These are phyloP conservation scores for Hipparchia sbordonii DNA, from an alignment of 2,888 invertebrate genomes.

Conservation along the genomic window DNA sequence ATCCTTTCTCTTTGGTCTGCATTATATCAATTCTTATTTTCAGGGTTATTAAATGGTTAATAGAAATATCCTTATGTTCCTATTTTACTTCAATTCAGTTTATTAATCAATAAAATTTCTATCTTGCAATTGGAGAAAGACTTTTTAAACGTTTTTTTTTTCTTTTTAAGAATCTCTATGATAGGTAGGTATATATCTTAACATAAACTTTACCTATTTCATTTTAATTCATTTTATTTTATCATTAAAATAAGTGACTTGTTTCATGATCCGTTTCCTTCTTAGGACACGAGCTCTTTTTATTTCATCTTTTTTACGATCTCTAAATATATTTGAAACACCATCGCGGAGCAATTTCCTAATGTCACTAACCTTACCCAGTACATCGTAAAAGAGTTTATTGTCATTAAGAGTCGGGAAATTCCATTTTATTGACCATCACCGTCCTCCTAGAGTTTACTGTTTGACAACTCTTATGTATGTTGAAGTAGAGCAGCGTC, in stretches of 20 bases:
- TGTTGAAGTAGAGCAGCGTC: not conserved
- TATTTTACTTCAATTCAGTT: too few species aligned
- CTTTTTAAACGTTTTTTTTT: too few species aligned
- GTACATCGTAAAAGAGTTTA: conserved; percentile 65
- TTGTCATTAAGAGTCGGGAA: conserved; percentile 59
- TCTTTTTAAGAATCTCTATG: too few species aligned
- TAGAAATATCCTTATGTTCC: too few species aligned
- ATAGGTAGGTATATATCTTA: too few species aligned
- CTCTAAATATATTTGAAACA: not conserved
- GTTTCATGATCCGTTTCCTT: not conserved
- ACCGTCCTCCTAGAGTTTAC: conserved; percentile 55
- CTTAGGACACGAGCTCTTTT: not conserved
- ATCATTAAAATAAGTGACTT: not conserved
- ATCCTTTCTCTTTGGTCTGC: too few species aligned
- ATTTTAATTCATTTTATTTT: not conserved
- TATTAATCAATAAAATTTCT: too few species aligned
- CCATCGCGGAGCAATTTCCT: conserved; percentile 19
- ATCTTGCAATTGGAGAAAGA: too few species aligned
- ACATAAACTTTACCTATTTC: too few species aligned
- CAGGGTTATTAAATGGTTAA: not conserved
- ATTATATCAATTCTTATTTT: not conserved
- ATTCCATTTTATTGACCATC: conserved; percentile 61
- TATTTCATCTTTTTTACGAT: not conserved
- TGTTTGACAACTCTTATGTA: not conserved
- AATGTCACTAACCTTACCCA: conserved; percentile 51